Evolutionary conservation across 2,888 invertebrate genomes (phyloP).

Genomic region (Drymonia ruficornis): DNA sequence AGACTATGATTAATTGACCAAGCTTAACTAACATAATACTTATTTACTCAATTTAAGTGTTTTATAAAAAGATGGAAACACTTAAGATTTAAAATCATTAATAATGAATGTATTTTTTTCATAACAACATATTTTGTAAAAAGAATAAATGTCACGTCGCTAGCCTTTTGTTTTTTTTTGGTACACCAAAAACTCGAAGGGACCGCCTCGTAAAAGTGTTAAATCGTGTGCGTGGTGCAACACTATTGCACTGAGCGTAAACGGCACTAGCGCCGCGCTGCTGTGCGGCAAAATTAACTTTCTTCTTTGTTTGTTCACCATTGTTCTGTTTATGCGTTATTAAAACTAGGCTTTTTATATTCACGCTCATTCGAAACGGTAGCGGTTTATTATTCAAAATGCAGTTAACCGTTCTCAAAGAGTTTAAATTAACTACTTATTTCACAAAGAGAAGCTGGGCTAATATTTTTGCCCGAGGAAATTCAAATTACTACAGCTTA

Average conservation of each 20-base stretch:
- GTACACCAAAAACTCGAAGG: conserved; percentile 21
- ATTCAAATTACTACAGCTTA: not conserved
- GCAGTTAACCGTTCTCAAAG: conserved; percentile 24
- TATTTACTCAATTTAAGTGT: too few relatives aligned
- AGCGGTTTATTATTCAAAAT: conserved; percentile 28
- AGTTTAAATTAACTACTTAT: conserved; percentile 26
- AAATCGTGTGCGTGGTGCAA: conserved; percentile 64
- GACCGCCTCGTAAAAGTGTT: conserved; percentile 59
- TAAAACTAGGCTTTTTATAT: conserved; percentile 49
- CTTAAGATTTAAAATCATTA: too few relatives aligned
- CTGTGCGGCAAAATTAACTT: conserved; percentile 60
- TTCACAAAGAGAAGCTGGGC: not conserved
- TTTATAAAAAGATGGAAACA: too few relatives aligned
- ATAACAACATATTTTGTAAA: too few relatives aligned
- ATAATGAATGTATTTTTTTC: not conserved
- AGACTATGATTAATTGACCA: too few relatives aligned
- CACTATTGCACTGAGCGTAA: conserved; percentile 50
- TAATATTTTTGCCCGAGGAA: not conserved
- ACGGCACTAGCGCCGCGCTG: conserved; percentile 33
- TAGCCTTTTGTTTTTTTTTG: too few relatives aligned
- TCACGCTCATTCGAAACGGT: conserved; percentile 22
- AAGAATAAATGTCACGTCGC: too few relatives aligned
- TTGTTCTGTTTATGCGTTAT: conserved; percentile 58
- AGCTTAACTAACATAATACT: not conserved
- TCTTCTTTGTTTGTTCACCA: conserved; percentile 60